Conservation (phyloP, 1,140 invertebrate species). For the Drosophila ironensis region DNA sequence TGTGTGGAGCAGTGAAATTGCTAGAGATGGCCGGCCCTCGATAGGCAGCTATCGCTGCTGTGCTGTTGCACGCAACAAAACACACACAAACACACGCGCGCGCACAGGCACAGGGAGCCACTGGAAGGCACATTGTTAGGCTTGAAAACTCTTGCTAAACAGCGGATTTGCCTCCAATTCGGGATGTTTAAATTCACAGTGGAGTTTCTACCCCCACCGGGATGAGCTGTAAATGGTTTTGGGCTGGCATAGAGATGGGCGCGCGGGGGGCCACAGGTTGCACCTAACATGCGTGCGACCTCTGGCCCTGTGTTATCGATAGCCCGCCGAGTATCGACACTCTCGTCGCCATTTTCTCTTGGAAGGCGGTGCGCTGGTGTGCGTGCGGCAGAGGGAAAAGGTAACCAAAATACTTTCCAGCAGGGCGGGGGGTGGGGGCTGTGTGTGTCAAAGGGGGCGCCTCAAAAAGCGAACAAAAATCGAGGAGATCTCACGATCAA, state of each 20-base stretch:
- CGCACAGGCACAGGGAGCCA: neutral
- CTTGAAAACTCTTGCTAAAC: no score
- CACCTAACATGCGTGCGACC: conserved; percentile 53
- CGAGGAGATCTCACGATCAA: no score
- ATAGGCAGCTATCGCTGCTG: conserved; percentile 2
- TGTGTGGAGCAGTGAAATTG: conserved; percentile 18
- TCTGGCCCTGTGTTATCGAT: conserved; percentile 64
- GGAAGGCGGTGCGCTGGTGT: conserved; percentile 34
- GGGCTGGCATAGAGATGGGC: no score
- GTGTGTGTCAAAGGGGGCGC: conserved; percentile 34
- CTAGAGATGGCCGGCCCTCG: conserved; percentile 40
- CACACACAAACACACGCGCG: conserved; percentile 2
- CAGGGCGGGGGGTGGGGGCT: conserved; percentile 36
- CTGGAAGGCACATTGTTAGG: conserved; percentile 8
- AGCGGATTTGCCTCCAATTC: no score
- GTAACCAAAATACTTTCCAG: conserved; percentile 71
- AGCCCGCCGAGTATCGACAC: conserved; percentile 41
- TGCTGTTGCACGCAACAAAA: conserved; percentile 18
- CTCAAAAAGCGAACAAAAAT: conserved; percentile 56
- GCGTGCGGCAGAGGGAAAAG: conserved; percentile 55
- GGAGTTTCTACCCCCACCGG: no score
- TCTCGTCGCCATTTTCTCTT: conserved; percentile 72
- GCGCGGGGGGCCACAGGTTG: conserved; percentile 52
- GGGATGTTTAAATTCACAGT: no score
- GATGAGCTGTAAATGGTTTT: no score